A percentile compares a stretch with the other conserved stretches of the same genome.
These are phyloP conservation scores for Syrmaticus mikado DNA, from an alignment of 2,113 vertebrate species.

Conservation along the genomic window DNA sequence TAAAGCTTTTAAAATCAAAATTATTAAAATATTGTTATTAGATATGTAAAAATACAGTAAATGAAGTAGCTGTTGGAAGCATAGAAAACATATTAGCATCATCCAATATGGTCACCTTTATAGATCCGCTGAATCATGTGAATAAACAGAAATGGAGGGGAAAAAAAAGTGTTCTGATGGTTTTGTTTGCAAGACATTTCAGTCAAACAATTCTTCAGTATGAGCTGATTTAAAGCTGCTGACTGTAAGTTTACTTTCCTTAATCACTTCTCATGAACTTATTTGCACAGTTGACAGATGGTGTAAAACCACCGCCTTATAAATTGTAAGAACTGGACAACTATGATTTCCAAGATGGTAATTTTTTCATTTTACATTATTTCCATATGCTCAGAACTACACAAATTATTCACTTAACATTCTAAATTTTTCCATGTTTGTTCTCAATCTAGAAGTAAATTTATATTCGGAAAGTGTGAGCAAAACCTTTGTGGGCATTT, in stretches of 20 bases:
- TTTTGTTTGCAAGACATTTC: background rate
- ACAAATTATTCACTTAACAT: constrained; percentile 22
- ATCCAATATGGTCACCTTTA: no score
- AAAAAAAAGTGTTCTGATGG: no score
- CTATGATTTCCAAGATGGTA: background rate
- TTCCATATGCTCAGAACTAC: constrained; percentile 10
- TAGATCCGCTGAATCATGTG: no score
- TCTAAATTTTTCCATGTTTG: constrained; percentile 33
- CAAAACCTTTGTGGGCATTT: constrained; percentile 8
- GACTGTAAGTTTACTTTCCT: background rate
- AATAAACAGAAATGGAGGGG: no score
- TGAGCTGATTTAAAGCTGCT: constrained; percentile 13
- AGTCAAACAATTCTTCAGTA: background rate
- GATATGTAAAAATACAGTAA: no score
- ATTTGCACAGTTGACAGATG: constrained; percentile 39
- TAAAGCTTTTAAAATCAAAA: no score
- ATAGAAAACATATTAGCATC: no score
- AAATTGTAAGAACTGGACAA: background rate
- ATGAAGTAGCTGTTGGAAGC: no score
- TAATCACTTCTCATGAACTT: constrained; percentile 24
- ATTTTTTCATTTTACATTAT: background rate
- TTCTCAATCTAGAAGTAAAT: constrained; percentile 19
- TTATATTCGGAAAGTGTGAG: constrained; percentile 34
- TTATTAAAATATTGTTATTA: no score
- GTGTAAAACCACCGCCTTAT: background rate